These are phyloP conservation scores for Spea hammondii DNA, from an alignment of 2,797 vertebrate genomes.

Conservation along the genomic window DNA sequence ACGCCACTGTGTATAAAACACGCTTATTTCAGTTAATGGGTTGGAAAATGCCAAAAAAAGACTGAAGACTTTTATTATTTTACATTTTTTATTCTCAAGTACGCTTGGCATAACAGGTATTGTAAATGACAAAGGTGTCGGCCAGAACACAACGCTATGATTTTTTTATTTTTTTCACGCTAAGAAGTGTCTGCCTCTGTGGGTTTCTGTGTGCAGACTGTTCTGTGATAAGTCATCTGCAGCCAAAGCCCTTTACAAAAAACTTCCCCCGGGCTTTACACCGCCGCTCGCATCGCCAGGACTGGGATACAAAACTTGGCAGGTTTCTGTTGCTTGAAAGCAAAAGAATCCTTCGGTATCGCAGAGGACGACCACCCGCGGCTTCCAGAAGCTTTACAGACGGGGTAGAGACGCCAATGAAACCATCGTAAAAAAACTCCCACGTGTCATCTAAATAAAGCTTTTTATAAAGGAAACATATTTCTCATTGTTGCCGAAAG, in stretches of 20 bases:
- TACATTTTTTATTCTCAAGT: no score
- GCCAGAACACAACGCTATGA: no score
- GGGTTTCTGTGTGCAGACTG: not conserved
- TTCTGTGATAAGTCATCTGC: slow-evolving; percentile 29
- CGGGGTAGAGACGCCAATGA: not conserved
- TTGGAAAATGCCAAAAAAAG: no score
- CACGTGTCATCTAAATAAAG: slow-evolving; percentile 23
- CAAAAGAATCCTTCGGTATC: slow-evolving; percentile 2
- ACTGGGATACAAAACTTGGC: slow-evolving; percentile 1
- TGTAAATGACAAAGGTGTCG: no score
- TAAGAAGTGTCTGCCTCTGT: not conserved
- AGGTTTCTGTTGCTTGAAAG: slow-evolving; percentile 23
- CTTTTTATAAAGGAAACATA: not conserved
- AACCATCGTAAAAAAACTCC: slow-evolving; percentile 37
- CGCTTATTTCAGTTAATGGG: no score
- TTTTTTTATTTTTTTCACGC: not conserved
- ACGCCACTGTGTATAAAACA: no score
- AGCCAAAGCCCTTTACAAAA: slow-evolving; percentile 2
- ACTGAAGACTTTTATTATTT: no score
- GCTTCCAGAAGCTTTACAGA: slow-evolving; percentile 11
- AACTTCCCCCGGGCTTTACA: slow-evolving; percentile 11
- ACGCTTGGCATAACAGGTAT: no score
- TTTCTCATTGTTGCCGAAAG: no score
- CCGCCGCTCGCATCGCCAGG: not conserved
- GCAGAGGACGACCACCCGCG: not conserved